Evolutionary conservation across 2,113 vertebrate genomes (phyloP), one percentile per base, ranked within the genome.

Genomic region (Xyliphius kryptos): DNA sequence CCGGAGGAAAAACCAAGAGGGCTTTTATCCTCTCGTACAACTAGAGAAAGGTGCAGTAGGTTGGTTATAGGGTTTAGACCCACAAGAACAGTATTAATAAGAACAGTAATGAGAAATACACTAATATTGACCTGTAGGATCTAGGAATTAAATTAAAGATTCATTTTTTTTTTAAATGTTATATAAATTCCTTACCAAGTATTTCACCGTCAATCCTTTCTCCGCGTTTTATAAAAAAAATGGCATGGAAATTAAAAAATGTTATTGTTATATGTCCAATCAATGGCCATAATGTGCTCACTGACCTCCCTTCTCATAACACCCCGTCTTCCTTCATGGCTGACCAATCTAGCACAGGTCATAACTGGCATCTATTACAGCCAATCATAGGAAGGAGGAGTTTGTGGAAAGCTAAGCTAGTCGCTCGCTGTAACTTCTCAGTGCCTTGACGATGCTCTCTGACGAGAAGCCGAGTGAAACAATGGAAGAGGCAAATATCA

Each of bases 261-360:
- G n/a, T n/a, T n/a, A n/a, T n/a, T 19, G 32, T 50, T 55, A 17
- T 26, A 56, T 63, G 69, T 67, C 70, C 21, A 16, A 75, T 61
- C 69, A 56, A 67, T 67, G 76, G 63, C 78, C 4, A 32, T n/a
- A 79, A 81, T 77, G 80, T 82, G 80, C 79, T 80, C 32, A 41
- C 62, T 72, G 69, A 79, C 76, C 56, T 73, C 75, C 68, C 74
- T 77, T 74, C 69, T 22, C 43, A 53, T 22, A 63, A 62, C 74
- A n/a, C n/a, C n/a, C n/a, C n/a, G n/a, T n/a, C n/a, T 83, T 82
- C 80, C 83, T 83, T 86, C 82, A 81, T 80, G 81, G 77, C 75
- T 67, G n/a, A n/a, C n/a, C n/a, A n/a, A n/a, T n/a, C n/a, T n/a
- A n/a, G n/a, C n/a, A n/a, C n/a, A n/a, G n/a, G n/a, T n/a, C n/a